Percentiles rank a stretch among this genome's conserved stretches.
Conservation (phyloP, 1,140 invertebrate genomes). For the Solenopsis fugax region DNA sequence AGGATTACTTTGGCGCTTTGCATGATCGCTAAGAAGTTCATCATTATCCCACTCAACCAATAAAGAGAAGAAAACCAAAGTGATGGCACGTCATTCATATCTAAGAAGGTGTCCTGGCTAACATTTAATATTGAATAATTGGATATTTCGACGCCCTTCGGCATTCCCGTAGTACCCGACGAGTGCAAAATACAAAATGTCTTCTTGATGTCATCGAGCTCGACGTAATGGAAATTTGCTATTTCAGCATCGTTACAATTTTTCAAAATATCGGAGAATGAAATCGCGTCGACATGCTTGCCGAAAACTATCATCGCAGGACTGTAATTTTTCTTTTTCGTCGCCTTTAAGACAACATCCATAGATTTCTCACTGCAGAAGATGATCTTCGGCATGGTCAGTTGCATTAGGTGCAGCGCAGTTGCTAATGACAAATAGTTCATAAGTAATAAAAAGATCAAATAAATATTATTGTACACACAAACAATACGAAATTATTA, state of each 20-base stretch:
- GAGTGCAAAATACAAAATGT: constrained; percentile 85
- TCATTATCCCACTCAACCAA: constrained; percentile 73
- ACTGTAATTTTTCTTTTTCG: constrained; percentile 53
- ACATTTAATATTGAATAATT: constrained; percentile 81
- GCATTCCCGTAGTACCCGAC: constrained; percentile 91
- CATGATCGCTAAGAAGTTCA: constrained; percentile 73
- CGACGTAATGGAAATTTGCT: constrained; percentile 55
- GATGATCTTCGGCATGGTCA: constrained; percentile 66
- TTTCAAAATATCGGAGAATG: constrained; percentile 53
- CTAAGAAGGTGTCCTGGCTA: rapidly evolving
- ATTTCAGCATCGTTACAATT: constrained; percentile 20
- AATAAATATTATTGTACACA: not conserved
- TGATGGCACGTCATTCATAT: not conserved
- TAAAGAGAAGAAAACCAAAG: constrained; percentile 78
- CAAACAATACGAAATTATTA: not conserved
- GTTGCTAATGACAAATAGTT: constrained; percentile 46
- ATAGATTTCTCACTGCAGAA: constrained; percentile 70
- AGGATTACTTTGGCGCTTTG: constrained; percentile 82
- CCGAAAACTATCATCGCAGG: constrained; percentile 73
- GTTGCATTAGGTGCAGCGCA: constrained; percentile 37
- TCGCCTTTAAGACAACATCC: constrained; percentile 16
- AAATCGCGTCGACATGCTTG: not conserved
- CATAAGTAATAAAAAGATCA: not conserved
- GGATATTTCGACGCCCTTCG: constrained; percentile 91
- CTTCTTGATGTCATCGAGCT: constrained; percentile 34